These are phyloP conservation scores for Lycorma delicatula DNA, from an alignment of 1,140 invertebrate genomes.

Conservation along the genomic window DNA sequence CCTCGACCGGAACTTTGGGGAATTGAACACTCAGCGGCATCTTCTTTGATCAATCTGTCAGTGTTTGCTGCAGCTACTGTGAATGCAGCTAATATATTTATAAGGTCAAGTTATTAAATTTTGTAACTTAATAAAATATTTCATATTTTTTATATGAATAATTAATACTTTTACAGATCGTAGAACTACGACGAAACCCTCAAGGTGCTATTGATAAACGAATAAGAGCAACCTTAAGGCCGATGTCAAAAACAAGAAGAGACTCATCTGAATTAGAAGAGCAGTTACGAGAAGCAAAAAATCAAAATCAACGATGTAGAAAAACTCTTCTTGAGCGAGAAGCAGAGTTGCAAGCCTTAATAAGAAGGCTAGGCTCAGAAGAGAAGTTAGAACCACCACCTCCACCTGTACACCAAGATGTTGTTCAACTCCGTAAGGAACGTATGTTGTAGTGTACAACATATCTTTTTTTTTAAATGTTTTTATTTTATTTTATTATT, in stretches of 20 bases:
- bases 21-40: no score
- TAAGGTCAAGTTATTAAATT: no score
- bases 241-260: constrained; percentile 58
- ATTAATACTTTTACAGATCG: constrained; percentile 63
- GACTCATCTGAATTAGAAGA: constrained; percentile 71
- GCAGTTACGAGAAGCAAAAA: constrained; percentile 65
- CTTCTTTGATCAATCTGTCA: no score
- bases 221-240: constrained; percentile 65
- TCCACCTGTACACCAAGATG: constrained; percentile 13
- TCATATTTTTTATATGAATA: no score
- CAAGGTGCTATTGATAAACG: constrained; percentile 72
- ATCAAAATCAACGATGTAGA: constrained; percentile 65
- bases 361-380: constrained; percentile 42
- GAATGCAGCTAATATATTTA: no score
- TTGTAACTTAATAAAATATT: no score
- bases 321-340: constrained; percentile 71
- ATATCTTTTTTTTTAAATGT: no score
- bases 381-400: constrained; percentile 14
- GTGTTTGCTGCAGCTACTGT: no score
- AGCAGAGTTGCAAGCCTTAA: constrained; percentile 58
- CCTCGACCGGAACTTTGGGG: no score
- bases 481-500: no score
- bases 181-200: constrained; percentile 82
- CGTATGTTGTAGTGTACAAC: constrained; percentile 17
- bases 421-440: constrained; percentile 21